These are phyloP conservation scores for Catostylus mosaicus DNA, from an alignment of 30 jellyfish, hydroid and myxozoan species.

Conservation along the genomic window DNA sequence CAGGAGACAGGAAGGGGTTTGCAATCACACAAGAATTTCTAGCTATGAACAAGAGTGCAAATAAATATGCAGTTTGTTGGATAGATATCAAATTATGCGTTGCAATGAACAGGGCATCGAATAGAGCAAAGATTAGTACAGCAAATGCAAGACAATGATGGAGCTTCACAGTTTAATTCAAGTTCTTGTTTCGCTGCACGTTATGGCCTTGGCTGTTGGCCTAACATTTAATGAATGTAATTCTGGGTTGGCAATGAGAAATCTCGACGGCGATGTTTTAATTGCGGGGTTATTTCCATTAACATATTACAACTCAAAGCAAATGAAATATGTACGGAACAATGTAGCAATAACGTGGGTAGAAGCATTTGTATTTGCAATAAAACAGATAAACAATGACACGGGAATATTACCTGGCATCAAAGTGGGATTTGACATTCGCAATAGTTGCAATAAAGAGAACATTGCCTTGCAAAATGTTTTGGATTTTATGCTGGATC, in stretches of 20 bases:
- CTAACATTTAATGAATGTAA: constrained; percentile 18
- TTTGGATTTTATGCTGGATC: constrained; percentile 74
- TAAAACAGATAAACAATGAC: constrained; percentile 44
- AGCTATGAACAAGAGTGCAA: no score
- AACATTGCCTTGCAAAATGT: constrained; percentile 58
- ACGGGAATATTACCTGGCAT: constrained; percentile 60
- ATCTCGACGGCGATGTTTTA: constrained; percentile 66
- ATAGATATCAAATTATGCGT: no score
- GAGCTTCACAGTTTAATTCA: not conserved
- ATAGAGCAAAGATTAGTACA: no score
- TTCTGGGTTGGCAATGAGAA: constrained; percentile 25
- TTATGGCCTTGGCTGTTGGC: not conserved
- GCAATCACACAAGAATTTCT: no score
- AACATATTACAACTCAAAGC: constrained; percentile 48
- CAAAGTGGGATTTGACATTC: constrained; percentile 75
- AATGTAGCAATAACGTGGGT: constrained; percentile 81
- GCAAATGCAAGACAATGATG: no score
- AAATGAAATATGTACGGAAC: constrained; percentile 31
- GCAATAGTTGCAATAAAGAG: constrained; percentile 80
- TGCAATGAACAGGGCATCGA: no score
- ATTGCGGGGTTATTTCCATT: constrained; percentile 84
- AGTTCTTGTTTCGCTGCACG: not conserved
- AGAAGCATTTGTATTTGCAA: constrained; percentile 72
- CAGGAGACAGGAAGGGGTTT: not conserved
- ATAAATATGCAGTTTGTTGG: no score